These are phyloP conservation scores for Steromphala cineraria DNA, from an alignment of 2,888 invertebrate species.

Conservation along the genomic window DNA sequence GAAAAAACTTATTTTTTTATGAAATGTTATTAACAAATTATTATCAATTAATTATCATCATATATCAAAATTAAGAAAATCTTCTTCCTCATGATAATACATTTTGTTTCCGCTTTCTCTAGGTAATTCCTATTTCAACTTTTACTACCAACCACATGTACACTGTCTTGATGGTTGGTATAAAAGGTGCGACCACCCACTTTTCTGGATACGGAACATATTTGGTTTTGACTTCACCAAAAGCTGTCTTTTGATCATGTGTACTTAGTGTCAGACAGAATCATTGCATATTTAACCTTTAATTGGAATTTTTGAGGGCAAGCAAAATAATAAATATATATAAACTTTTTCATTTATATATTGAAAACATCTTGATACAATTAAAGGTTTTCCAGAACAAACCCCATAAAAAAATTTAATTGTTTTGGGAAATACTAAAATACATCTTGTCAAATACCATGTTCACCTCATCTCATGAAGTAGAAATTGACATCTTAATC, in stretches of 20 bases:
- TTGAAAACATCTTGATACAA: too few species aligned
- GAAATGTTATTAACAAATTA: too few species aligned
- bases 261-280: background rate
- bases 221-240: background rate
- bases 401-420: too few species aligned
- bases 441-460: too few species aligned
- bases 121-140: background rate
- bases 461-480: too few species aligned
- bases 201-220: background rate
- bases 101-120: background rate
- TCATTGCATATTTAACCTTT: background rate
- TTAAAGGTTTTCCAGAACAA: too few species aligned
- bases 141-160: background rate
- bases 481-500: too few species aligned
- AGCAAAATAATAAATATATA: too few species aligned
- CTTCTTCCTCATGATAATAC: background rate
- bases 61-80: background rate
- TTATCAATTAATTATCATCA: too few species aligned
- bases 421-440: too few species aligned
- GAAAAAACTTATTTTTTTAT: too few species aligned
- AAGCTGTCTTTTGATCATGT: background rate
- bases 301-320: background rate
- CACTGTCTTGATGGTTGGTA: background rate
- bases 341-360: too few species aligned
- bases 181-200: background rate